Base-by-base conservation (phyloP, 2,797 vertebrate species). In the Oryzias dopingdopingensis region DNA sequence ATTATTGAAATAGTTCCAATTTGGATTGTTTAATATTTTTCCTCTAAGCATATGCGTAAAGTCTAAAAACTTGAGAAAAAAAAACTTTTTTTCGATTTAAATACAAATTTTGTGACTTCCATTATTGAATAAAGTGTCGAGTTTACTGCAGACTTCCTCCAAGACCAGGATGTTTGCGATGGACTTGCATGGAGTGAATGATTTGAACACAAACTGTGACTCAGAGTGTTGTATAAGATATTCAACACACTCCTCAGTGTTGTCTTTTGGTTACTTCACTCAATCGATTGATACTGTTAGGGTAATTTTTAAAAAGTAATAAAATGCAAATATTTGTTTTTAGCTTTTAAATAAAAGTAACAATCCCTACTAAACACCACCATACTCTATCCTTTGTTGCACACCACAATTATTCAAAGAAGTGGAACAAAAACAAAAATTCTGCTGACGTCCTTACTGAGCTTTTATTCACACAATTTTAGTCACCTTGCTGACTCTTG, bases 361-460 rank as follows among this genome's bases (percentile, higher is more conserved):
- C 58, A 62, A 22, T 24, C 47, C 49, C 5, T 2, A 12, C 29
- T 32, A 54, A 40, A 65, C 51, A 66, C 59, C 49, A 46, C 56
- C 37, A 45, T 29, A 42, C 55, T 56, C 17, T 37, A 12, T 49
- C 14, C 46, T 82, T 77, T 80, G 48, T 12, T 8, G 53, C 29
- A 7, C 24, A 56, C 62, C 62, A 57, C 4, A 26, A 46, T 16
- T 81, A 83, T 62, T 66, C 64, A 70, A 64, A 68, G 40, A 14
- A 49, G 24, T 49, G 77, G 80, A 85, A 86, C 32, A 82, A 22
- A 67, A 72, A 62, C 56, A 0, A 66, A 63, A 14, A 42, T 49
- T 40, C 29, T 10, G 13, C 53, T 84, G 77, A 75, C 70, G 42
- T 83, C 53, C 22, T 52, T 12, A 6, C 6, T 23, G 50, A 41